These are phyloP conservation scores for Pseudomyrmex pallidus DNA, from an alignment of 1,140 invertebrate genomes.

Conservation along the genomic window DNA sequence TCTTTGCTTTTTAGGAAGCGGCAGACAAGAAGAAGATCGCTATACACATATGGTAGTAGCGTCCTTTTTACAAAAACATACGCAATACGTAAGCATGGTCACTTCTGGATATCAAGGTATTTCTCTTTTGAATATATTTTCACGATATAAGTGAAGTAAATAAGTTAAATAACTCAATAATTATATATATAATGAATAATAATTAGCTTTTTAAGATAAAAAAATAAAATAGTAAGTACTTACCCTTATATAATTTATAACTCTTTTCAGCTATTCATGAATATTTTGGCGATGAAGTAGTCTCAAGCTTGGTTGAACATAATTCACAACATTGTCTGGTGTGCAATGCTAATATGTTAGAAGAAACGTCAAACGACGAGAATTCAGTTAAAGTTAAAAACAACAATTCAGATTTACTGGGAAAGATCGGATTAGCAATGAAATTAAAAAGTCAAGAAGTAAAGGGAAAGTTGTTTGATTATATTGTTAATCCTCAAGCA, in stretches of 20 bases:
- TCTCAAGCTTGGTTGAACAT: slow-evolving; percentile 93
- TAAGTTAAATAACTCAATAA: too few relatives aligned
- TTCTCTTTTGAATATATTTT: neutral
- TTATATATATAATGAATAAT: too few relatives aligned
- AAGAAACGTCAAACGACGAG: slow-evolving; percentile 82
- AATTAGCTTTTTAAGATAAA: neutral
- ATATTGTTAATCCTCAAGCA: slow-evolving; percentile 94
- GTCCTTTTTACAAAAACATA: slow-evolving; percentile 97
- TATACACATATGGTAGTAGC: slow-evolving; percentile 99
- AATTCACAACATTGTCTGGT: slow-evolving; percentile 92
- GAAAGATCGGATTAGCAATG: slow-evolving; percentile 92
- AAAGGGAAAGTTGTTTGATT: slow-evolving; percentile 96
- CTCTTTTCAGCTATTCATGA: slow-evolving; percentile 90
- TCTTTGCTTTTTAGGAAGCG: slow-evolving; percentile 98
- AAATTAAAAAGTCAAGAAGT: slow-evolving; percentile 96
- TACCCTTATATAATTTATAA: neutral
- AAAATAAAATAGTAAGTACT: neutral
- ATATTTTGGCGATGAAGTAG: slow-evolving; percentile 92
- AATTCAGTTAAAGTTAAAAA: slow-evolving; percentile 82
- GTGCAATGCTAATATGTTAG: slow-evolving; percentile 88
- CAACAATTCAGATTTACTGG: slow-evolving; percentile 88
- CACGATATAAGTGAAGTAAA: too few relatives aligned
- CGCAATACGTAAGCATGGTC: slow-evolving; percentile 96
- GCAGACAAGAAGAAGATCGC: slow-evolving; percentile 97
- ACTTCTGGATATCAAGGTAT: slow-evolving; percentile 94